Conservation (phyloP, 2,797 vertebrate species). For the Diplodus puntazzo region DNA sequence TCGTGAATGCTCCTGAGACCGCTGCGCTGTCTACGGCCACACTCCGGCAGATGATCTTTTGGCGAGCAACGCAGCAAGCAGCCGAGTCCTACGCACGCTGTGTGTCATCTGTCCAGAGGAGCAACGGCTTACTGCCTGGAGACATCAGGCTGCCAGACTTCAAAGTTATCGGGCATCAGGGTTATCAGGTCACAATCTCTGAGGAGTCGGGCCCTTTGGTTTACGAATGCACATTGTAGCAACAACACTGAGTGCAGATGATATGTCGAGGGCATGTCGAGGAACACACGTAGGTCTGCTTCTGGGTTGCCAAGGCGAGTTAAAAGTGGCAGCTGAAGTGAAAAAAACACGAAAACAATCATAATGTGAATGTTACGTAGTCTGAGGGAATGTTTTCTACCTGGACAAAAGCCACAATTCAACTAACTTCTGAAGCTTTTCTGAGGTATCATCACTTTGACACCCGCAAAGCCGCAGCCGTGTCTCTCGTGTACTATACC, state of each 20-base stretch:
- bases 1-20: constrained; percentile 37
- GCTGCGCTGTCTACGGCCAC: constrained; percentile 13
- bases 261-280: constrained; percentile 16
- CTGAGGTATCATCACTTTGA: constrained; percentile 60
- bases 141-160: constrained; percentile 53
- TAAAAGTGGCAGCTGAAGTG: constrained; percentile 1
- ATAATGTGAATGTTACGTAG: background rate
- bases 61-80: constrained; percentile 33
- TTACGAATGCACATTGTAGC: constrained; percentile 39
- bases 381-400: constrained; percentile 18
- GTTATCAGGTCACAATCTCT: constrained; percentile 71
- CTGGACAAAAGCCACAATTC: constrained; percentile 30
- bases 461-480: constrained; percentile 41
- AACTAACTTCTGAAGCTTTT: constrained; percentile 38
- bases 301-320: constrained; percentile 2
- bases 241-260: constrained; percentile 14
- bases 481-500: constrained; percentile 38
- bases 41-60: constrained; percentile 70
- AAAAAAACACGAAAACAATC: background rate
- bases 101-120: constrained; percentile 66
- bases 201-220: constrained; percentile 29
- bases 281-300: background rate
- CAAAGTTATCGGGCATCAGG: constrained; percentile 51
- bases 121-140: constrained; percentile 44
- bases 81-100: constrained; percentile 34